Evolutionary conservation across 2,888 invertebrate species (phyloP).

Genomic region (Amorpha juglandis): DNA sequence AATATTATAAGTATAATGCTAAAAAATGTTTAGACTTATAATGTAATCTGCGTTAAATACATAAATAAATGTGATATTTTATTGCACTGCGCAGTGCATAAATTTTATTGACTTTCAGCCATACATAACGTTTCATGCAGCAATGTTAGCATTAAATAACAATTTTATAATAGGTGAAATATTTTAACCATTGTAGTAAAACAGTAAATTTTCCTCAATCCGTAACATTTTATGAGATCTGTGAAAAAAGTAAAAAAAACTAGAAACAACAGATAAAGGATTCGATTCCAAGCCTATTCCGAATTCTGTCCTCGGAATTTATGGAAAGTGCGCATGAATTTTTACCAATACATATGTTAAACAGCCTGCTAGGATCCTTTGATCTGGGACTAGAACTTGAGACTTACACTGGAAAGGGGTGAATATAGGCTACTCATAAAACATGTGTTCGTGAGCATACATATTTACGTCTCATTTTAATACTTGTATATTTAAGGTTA

Average conservation of each 20-base stretch:
- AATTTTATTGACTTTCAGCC: slow-evolving; percentile 8
- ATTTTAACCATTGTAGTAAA: not conserved
- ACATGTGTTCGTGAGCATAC: not conserved
- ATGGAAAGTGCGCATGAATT: slow-evolving; percentile 1
- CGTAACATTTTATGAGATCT: not conserved
- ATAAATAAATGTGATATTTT: too few relatives aligned
- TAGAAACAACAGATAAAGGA: slow-evolving; percentile 10
- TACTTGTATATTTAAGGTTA: too few relatives aligned
- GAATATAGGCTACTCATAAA: not conserved
- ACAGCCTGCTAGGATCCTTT: slow-evolving; percentile 5
- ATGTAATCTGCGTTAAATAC: too few relatives aligned
- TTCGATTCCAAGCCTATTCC: not conserved
- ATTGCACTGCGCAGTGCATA: slow-evolving; percentile 7
- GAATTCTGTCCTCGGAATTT: not conserved
- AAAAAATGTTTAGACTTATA: too few relatives aligned
- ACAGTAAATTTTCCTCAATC: not conserved
- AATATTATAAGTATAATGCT: too few relatives aligned
- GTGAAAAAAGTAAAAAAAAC: slow-evolving; percentile 6
- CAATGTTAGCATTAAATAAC: slow-evolving; percentile 1
- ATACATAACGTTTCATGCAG: not conserved
- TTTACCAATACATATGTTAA: slow-evolving; percentile 23
- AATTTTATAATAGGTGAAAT: not conserved
- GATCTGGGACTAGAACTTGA: slow-evolving; percentile 8
- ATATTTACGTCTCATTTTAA: not conserved
- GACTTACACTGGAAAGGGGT: not conserved